Evolutionary conservation across 2,113 vertebrate species (phyloP), one percentile per base, ranked within the genome.

Genomic region (Chiloscyllium plagiosum): DNA sequence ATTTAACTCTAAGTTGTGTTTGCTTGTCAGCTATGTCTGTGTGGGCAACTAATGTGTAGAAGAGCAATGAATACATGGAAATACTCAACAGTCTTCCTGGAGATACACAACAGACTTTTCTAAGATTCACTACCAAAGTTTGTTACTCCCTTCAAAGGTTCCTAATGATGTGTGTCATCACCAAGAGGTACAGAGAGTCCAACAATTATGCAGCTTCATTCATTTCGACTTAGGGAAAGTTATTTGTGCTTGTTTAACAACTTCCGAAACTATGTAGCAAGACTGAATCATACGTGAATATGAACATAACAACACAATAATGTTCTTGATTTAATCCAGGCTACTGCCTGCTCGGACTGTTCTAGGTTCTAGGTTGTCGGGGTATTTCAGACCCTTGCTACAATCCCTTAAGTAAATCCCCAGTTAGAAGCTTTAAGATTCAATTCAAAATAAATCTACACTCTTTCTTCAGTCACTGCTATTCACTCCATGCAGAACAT

Each of bases 391-490:
- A 33, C 20, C 61, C 33, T 93, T 93, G n/a, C 89, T 7, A 3
- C 19, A 93, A 93, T 66, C 37, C 61, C 61, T 93, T 93, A 66
- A 93, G 61, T 61, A 93, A 93, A 93, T 37, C 61, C 89, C 19
- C n/a, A 93, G 86, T 24, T 93, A 93, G 61, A n/a, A 68, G 33
- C 61, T 66, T 93, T 93, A 90, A 90, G 89, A 93, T 93, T 93
- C 29, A 93, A 66, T 68, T 65, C 8, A 33, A 93, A 93, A 93
- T 93, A 93, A 93, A 93, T 93, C 61, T 20, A 56, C 29, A 3
- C n/a, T 19, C 76, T 66, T 92, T 87, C 52, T 66, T 93, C 65
- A 93, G 89, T 93, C 20, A 33, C 33, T 66, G 89, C 17, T 37
- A 92, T 92, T 93, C 61, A 66, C 22, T 19, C 65, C 61, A 37